These are phyloP conservation scores for Pseudomugil tenellus DNA, from an alignment of 2,797 vertebrate genomes.

Conservation along the genomic window DNA sequence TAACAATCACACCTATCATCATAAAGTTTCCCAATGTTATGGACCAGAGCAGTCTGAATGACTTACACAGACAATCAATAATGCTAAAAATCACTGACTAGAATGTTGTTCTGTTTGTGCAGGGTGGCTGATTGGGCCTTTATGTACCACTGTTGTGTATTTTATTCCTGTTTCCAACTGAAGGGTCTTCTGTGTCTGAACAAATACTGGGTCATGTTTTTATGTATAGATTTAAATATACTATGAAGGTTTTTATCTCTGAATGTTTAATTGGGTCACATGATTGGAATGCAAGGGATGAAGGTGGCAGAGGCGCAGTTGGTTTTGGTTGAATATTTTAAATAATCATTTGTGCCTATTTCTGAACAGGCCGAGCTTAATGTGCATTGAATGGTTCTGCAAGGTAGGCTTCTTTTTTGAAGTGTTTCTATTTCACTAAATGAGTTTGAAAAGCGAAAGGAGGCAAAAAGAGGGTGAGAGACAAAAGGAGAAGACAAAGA, in stretches of 20 bases:
- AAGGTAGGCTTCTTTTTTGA: slow-evolving; percentile 42
- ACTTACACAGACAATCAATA: slow-evolving; percentile 40
- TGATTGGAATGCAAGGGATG: slow-evolving; percentile 20
- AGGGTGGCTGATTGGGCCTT: slow-evolving; percentile 1
- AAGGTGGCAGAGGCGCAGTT: slow-evolving; percentile 6
- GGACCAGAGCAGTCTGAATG: slow-evolving; percentile 23
- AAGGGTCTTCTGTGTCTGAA: background rate
- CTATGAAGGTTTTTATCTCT: background rate
- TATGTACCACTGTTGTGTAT: background rate
- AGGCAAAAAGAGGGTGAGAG: slow-evolving; percentile 9
- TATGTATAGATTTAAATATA: background rate
- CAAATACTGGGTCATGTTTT: background rate
- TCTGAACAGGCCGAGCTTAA: slow-evolving; percentile 18
- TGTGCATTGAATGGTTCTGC: slow-evolving; percentile 38
- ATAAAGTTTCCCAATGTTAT: slow-evolving; percentile 17
- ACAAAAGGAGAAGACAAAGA: slow-evolving; percentile 42
- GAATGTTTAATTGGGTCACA: background rate
- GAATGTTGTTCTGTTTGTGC: background rate
- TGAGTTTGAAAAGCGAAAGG: slow-evolving; percentile 45
- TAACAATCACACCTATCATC: slow-evolving; percentile 35
- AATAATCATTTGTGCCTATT: slow-evolving; percentile 1
- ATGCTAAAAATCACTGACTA: background rate
- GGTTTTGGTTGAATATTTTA: slow-evolving; percentile 11
- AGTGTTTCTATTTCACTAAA: slow-evolving; percentile 73
- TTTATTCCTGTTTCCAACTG: background rate